These are phyloP conservation scores for Notospermus geniculatus DNA, from an alignment of 1,140 invertebrate species.

Conservation along the genomic window DNA sequence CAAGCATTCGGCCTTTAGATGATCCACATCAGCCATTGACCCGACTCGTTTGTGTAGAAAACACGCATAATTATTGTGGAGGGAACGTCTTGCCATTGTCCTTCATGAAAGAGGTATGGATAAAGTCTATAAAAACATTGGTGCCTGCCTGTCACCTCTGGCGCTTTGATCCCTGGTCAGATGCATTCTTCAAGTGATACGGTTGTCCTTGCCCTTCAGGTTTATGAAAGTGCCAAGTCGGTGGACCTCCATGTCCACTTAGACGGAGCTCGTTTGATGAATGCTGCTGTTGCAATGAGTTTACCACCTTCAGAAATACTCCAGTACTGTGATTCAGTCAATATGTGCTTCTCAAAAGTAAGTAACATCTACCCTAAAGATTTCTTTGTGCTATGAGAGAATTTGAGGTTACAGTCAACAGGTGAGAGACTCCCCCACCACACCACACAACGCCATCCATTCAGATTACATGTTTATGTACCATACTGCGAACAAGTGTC, in stretches of 20 bases:
- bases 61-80: conserved; percentile 87
- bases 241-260: conserved; percentile 75
- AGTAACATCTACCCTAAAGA: conserved; percentile 7
- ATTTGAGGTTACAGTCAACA: too few relatives aligned
- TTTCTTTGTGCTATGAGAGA: neutral
- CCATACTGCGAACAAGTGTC: too few relatives aligned
- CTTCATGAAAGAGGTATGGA: conserved; percentile 78
- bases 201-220: conserved; percentile 35
- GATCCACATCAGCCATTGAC: conserved; percentile 77
- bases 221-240: conserved; percentile 66
- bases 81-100: conserved; percentile 77
- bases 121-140: too few relatives aligned
- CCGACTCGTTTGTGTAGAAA: conserved; percentile 80
- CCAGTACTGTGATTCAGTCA: conserved; percentile 72
- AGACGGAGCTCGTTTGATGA: conserved; percentile 92
- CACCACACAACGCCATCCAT: too few relatives aligned
- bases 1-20: conserved; percentile 63
- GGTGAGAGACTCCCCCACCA: too few relatives aligned
- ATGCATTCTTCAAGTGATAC: neutral
- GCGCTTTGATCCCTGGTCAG: too few relatives aligned
- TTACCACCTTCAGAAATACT: conserved; percentile 65
- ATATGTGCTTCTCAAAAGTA: conserved; percentile 59
- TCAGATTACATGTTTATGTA: too few relatives aligned
- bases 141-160: too few relatives aligned
- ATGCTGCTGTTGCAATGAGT: conserved; percentile 72